Evolutionary conservation across 2,113 vertebrate genomes (phyloP).

Genomic region (Anser cygnoides): DNA sequence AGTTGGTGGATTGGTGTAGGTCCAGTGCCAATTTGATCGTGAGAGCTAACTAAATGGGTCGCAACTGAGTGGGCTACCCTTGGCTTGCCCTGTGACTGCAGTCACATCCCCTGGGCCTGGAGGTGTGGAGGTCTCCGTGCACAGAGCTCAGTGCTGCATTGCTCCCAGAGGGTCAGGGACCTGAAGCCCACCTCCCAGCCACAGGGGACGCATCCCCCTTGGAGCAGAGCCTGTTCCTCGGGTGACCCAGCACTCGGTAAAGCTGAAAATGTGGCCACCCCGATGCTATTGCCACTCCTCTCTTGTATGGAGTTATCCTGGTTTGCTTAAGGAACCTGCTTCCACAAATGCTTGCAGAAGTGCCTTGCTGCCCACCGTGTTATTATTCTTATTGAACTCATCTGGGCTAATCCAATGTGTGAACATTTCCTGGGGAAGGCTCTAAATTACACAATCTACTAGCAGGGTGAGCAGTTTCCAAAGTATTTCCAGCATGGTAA

Average conservation of each 20-base stretch:
- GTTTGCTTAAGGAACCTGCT: background rate
- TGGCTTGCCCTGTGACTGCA: background rate
- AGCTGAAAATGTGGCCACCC: background rate
- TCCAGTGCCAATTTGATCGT: background rate
- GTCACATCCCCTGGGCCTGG: background rate
- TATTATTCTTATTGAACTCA: background rate
- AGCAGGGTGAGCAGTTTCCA: background rate
- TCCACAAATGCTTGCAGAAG: background rate
- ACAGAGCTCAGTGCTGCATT: background rate
- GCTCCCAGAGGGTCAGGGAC: background rate
- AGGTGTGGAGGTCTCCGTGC: background rate
- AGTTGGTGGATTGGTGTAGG: background rate
- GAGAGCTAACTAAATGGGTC: background rate
- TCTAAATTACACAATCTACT: background rate
- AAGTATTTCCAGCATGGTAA: background rate
- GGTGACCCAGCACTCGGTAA: background rate
- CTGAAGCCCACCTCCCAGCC: background rate
- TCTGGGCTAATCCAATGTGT: background rate
- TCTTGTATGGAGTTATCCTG: background rate
- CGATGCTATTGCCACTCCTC: fast-evolving
- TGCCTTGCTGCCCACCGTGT: background rate
- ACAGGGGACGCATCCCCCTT: background rate
- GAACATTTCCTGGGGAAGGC: background rate
- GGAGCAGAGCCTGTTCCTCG: background rate
- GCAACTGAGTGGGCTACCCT: background rate